Base-by-base conservation (phyloP, 53 echinoderm and acorn worm genomes). In the Antedon mediterranea region DNA sequence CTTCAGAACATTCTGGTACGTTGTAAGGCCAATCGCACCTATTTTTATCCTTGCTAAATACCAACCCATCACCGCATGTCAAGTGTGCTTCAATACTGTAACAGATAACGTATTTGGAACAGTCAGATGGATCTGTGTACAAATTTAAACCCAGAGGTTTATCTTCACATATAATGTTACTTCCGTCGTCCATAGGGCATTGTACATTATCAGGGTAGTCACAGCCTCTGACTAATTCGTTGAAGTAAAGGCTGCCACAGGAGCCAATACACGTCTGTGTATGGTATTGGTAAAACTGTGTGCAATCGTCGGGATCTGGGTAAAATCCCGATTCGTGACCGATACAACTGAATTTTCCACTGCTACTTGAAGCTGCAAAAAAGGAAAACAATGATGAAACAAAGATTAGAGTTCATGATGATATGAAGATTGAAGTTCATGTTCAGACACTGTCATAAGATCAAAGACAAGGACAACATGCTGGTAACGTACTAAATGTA, bases 111-210 rank as follows among this genome's bases (percentile, higher is more conserved):
- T 72, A 83, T 28, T 28, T 72, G 37, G 78, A 13, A 28, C 83
- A 83, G 73, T 83, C 83, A 0, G 31, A 32, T 13, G 83, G 78
- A 34, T 83, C 73, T 20, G 73, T 14, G 83, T 78, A 83, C 14
- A 73, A 15, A 18, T 15, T 15, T 23, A 18, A 26, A 20, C 83
- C 83, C 29, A 76, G 34, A 28, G 77, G 71, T 29, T 77, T 76
- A 31, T 71, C 77, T 26, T 77, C 76, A 71, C 82, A 82, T 71
- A 72, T 76, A 28, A 76, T 57, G 0, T 30, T 18, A 33, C 41
- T 43, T 27, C 33, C 34, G 71, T 41, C 32, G 23, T 57, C 57
- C 7, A 18, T 2, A 18, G 57, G 11, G 34, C 82, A 82, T 71
- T 14, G 29, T 13, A 77, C 76, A 30, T 71, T 15, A 3, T 3